Evolutionary conservation across 2,113 vertebrate species (phyloP).

Genomic region (Crotalus horridus): DNA sequence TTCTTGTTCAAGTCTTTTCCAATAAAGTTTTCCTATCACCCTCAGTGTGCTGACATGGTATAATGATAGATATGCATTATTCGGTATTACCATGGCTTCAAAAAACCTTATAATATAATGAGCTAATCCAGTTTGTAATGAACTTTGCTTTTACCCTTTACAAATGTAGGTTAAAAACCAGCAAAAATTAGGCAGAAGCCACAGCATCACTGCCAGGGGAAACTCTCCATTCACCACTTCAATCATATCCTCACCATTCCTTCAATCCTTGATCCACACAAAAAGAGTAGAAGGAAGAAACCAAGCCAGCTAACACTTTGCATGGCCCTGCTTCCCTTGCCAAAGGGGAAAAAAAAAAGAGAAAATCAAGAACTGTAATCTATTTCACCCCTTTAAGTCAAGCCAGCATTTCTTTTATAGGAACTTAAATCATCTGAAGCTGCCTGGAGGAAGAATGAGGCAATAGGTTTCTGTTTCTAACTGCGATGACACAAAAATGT

Average conservation of each 20-base stretch:
- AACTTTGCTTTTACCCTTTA: not conserved
- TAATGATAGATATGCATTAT: not conserved
- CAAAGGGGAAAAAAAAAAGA: not conserved
- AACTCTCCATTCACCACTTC: not conserved
- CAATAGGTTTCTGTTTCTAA: not conserved
- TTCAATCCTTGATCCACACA: not conserved
- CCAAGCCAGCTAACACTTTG: not conserved
- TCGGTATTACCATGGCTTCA: not conserved
- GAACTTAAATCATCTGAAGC: not conserved
- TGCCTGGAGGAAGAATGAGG: not conserved
- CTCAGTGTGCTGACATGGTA: not conserved
- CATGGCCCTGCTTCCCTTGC: not conserved
- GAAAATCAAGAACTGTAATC: not conserved
- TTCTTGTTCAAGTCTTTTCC: not conserved
- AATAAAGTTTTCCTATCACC: not conserved
- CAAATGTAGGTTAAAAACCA: not conserved
- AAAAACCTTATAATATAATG: not conserved
- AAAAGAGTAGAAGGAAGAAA: not conserved
- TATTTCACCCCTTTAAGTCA: not conserved
- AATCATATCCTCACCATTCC: not conserved
- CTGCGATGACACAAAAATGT: not conserved
- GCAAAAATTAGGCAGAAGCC: not conserved
- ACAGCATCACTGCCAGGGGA: not conserved
- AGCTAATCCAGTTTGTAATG: not conserved
- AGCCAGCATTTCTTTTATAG: not conserved